A percentile compares a stretch with the other conserved stretches of the same genome.
These are phyloP conservation scores for Alosa sapidissima DNA, from an alignment of 2,797 vertebrate genomes.

Conservation along the genomic window DNA sequence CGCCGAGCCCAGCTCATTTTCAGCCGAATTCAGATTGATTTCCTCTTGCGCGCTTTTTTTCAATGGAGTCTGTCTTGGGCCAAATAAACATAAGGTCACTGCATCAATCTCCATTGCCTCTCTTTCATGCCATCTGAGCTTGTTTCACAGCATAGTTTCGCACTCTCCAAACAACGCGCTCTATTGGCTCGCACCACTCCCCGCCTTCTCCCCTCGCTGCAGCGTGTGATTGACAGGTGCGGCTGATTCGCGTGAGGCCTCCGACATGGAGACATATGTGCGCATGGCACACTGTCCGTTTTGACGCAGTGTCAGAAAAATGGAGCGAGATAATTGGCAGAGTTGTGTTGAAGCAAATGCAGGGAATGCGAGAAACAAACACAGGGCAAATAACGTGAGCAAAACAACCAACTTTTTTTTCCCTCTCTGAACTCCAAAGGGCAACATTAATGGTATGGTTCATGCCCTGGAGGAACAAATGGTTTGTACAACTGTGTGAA, in stretches of 20 bases:
- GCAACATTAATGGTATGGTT: not conserved
- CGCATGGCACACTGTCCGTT: not conserved
- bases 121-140: conserved; percentile 46
- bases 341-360: not conserved
- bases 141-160: conserved; percentile 43
- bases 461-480: not conserved
- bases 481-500: not conserved
- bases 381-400: not conserved
- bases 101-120: conserved; percentile 51
- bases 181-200: conserved; percentile 21
- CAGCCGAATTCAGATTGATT: conserved; percentile 55
- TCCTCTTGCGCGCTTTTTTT: conserved; percentile 47
- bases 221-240: conserved; percentile 25
- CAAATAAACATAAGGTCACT: conserved; percentile 59
- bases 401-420: not conserved
- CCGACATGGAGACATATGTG: conserved; percentile 1
- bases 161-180: conserved; percentile 28
- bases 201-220: not conserved
- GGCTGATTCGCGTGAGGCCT: conserved; percentile 7
- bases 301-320: not conserved
- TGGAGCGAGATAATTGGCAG: not conserved
- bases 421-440: not conserved
- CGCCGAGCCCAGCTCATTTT: conserved; percentile 48
- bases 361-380: not conserved
- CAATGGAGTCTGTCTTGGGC: conserved; percentile 42